These are phyloP conservation scores for Eupithecia dodoneata DNA, from an alignment of 2,888 invertebrate species.

Conservation along the genomic window DNA sequence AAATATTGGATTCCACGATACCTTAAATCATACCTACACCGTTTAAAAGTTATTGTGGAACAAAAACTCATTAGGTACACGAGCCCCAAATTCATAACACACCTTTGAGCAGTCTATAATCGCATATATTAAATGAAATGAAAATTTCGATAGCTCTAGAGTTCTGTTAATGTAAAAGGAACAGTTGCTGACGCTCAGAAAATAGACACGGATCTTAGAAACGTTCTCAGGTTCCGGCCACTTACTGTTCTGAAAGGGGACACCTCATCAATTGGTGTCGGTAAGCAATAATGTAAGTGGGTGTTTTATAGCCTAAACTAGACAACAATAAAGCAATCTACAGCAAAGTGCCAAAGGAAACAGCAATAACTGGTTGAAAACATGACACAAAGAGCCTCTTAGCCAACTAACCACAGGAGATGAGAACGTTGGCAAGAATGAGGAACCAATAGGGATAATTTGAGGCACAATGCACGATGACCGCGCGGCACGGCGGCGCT, in stretches of 20 bases:
- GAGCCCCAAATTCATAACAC: background rate
- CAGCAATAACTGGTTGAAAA: slow-evolving; percentile 45
- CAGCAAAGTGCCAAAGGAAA: slow-evolving; percentile 15
- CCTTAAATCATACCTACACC: background rate
- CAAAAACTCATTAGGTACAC: background rate
- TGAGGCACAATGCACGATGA: slow-evolving; percentile 64
- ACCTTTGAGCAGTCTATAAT: background rate
- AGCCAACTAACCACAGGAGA: slow-evolving; percentile 45
- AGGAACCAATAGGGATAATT: slow-evolving; percentile 78
- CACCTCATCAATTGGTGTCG: background rate
- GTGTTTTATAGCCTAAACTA: slow-evolving; percentile 7
- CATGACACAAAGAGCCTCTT: slow-evolving; percentile 41
- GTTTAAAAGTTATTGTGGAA: background rate
- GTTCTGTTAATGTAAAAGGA: background rate
- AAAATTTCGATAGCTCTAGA: background rate
- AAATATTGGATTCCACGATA: background rate
- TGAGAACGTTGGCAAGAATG: slow-evolving; percentile 60
- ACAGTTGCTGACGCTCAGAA: background rate
- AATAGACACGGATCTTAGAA: slow-evolving; percentile 10
- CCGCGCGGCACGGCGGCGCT: slow-evolving; percentile 55
- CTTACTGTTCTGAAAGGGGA: background rate
- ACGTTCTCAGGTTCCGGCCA: slow-evolving; percentile 16
- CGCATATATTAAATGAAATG: background rate
- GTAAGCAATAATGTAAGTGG: slow-evolving; percentile 10
- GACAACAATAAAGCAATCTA: slow-evolving; percentile 10